Conservation (phyloP, 2,888 invertebrate genomes). For the Agrochola lota region DNA sequence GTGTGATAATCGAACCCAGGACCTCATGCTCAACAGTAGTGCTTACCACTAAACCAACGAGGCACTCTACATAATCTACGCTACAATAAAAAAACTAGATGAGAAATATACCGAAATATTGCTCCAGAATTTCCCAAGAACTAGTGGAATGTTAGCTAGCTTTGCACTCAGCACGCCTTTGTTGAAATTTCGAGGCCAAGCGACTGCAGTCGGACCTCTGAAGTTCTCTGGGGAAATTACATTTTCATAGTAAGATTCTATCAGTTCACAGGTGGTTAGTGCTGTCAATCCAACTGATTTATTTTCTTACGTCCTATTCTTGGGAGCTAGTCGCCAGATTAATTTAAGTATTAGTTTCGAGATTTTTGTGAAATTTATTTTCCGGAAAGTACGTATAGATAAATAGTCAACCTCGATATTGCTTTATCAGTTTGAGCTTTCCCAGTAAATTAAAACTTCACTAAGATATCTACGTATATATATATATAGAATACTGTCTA, state of each 20-base stretch:
- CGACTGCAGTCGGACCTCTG: conserved; percentile 37
- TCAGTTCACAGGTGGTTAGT: conserved; percentile 57
- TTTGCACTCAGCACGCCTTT: conserved; percentile 21
- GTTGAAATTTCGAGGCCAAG: conserved; percentile 45
- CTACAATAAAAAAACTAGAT: background rate
- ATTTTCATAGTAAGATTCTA: conserved; percentile 53
- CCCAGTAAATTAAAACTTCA: background rate
- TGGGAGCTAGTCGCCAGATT: conserved; percentile 14
- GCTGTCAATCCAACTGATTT: conserved; percentile 58
- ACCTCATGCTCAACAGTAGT: too few relatives aligned
- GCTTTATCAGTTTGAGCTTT: background rate
- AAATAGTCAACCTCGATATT: background rate
- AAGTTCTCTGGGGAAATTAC: conserved; percentile 50
- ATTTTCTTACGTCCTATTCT: conserved; percentile 33
- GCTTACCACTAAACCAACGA: too few relatives aligned
- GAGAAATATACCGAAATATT: conserved; percentile 9
- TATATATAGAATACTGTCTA: too few relatives aligned
- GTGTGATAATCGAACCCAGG: too few relatives aligned
- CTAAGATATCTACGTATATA: background rate
- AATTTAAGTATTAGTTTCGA: conserved; percentile 2
- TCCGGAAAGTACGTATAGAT: background rate
- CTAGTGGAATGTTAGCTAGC: conserved; percentile 21
- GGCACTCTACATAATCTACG: background rate
- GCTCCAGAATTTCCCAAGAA: conserved; percentile 37
- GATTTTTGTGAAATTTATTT: background rate